phyloP scores from a whole-genome alignment of 2,113 vertebrate species.

The Callopanchax toddi region DNA sequence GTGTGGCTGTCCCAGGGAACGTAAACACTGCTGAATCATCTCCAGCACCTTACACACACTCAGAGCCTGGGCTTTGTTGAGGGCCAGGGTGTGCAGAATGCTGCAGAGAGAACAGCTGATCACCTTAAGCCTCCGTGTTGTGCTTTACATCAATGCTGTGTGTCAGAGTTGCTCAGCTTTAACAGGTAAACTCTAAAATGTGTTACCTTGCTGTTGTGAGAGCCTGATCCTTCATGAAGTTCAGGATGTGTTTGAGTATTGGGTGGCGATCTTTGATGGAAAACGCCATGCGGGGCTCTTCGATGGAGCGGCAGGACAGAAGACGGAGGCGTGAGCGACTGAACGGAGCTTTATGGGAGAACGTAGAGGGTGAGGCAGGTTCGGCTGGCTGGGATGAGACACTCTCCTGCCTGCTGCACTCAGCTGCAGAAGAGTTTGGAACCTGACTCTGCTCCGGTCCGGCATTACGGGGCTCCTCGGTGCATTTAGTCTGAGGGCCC shows the following conservation, averaged over 20 bases:
- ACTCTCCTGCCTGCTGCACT: conserved; percentile 65
- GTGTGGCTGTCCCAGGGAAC: conserved; percentile 88
- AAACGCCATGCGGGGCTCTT: conserved; percentile 83
- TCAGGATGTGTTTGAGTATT: conserved; percentile 86
- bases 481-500: conserved; percentile 35
- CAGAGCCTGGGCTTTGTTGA: conserved; percentile 89
- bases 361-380: conserved; percentile 83
- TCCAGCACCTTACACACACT: conserved; percentile 87
- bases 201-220: conserved; percentile 88
- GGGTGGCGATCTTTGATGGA: conserved; percentile 91
- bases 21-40: conserved; percentile 85
- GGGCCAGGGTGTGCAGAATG: conserved; percentile 88
- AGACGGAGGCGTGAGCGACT: conserved; percentile 89
- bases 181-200: no score
- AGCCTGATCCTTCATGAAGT: conserved; percentile 91
- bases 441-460: conserved; percentile 33
- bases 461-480: conserved; percentile 7
- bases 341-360: conserved; percentile 85
- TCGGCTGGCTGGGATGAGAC: conserved; percentile 78
- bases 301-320: conserved; percentile 92
- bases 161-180: not conserved
- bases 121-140: not conserved
- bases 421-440: conserved; percentile 45
- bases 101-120: conserved; percentile 64
- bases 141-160: not conserved